These are phyloP conservation scores for Neosalanx taihuensis DNA, from an alignment of 2,797 vertebrate species.

Conservation along the genomic window DNA sequence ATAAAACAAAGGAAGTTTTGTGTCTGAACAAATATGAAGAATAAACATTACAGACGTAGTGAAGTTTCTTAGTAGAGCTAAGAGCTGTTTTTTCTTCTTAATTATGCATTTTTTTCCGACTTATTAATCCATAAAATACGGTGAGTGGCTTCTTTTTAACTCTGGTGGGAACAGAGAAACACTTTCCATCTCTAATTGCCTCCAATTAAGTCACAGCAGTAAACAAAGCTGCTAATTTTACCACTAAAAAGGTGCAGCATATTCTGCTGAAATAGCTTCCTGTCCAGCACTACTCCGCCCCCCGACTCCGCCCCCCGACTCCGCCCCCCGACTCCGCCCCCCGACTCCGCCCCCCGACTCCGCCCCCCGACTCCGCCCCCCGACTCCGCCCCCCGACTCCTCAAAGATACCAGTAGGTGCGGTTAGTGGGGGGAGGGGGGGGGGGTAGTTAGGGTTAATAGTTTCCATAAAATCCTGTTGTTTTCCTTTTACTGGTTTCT, in stretches of 20 bases:
- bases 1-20: too few species aligned
- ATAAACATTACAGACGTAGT: too few species aligned
- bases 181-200: conserved; percentile 18
- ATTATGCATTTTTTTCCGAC: too few species aligned
- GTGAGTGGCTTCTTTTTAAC: conserved; percentile 6
- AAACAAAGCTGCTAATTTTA: conserved; percentile 15
- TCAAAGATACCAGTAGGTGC: background rate
- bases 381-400: conserved; percentile 9
- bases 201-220: conserved; percentile 12
- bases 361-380: background rate
- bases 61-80: too few species aligned
- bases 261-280: conserved; percentile 20
- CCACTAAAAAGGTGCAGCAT: conserved; percentile 5
- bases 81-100: too few species aligned
- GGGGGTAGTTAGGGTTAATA: conserved; percentile 7
- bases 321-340: background rate
- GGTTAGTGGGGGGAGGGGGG: too few species aligned
- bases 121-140: too few species aligned
- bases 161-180: background rate
- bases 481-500: conserved; percentile 7
- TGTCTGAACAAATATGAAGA: too few species aligned
- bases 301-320: conserved; percentile 5
- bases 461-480: conserved; percentile 22
- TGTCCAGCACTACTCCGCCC: background rate
- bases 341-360: conserved; percentile 5